phyloP scores from a whole-genome alignment of 2,888 invertebrate genomes.

The Tipula vernalis region DNA sequence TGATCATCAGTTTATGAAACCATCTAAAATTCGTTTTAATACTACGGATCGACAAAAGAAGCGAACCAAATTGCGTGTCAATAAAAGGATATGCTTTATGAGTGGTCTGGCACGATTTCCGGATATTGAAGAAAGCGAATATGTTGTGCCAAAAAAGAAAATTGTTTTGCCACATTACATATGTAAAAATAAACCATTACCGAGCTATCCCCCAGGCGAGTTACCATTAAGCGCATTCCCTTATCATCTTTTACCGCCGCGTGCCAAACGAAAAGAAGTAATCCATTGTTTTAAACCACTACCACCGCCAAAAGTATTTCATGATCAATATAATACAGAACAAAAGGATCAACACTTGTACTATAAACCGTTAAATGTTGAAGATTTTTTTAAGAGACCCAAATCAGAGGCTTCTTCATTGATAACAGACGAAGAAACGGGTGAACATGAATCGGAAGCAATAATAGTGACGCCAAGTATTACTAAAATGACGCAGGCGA shows the following conservation, averaged over 20 bases:
- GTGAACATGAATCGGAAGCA: not conserved
- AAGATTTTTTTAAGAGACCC: not conserved
- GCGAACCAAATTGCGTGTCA: slow-evolving; percentile 12
- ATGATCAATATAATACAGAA: not conserved
- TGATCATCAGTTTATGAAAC: not conserved
- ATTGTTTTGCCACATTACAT: not conserved
- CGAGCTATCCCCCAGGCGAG: not conserved
- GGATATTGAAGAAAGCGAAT: not conserved
- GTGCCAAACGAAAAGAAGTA: not conserved
- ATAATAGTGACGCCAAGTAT: not conserved
- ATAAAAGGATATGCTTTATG: slow-evolving; percentile 14
- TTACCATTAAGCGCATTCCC: not conserved
- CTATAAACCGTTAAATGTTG: not conserved
- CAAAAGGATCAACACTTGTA: not conserved
- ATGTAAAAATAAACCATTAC: not conserved
- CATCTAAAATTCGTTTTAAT: slow-evolving; percentile 12
- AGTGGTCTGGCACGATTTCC: slow-evolving; percentile 14
- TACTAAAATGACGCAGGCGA: not conserved
- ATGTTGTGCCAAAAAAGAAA: not conserved
- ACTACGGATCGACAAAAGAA: slow-evolving; percentile 10
- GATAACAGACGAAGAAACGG: no score
- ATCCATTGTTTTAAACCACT: not conserved
- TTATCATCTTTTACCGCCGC: not conserved
- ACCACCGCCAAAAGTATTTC: not conserved
- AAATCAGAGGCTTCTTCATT: not conserved